phyloP scores from a whole-genome alignment of 2,113 vertebrate species.

The Oriolus oriolus region DNA sequence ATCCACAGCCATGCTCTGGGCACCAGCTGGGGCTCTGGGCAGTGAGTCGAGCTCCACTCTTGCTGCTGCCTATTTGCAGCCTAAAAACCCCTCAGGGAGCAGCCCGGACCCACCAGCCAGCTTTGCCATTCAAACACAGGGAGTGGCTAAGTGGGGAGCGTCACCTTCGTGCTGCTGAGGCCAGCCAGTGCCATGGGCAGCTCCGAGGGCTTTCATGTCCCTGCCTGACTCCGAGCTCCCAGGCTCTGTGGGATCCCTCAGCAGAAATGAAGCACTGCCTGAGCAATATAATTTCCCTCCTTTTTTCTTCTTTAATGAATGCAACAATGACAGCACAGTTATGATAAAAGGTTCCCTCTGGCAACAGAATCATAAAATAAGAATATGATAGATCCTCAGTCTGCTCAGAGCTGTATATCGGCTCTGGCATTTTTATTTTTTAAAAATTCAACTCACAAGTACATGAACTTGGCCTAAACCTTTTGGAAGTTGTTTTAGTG shows the following conservation, averaged over 20 bases:
- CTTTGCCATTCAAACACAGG: background rate
- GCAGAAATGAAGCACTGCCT: background rate
- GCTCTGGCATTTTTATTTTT: background rate
- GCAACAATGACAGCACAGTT: background rate
- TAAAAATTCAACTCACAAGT: background rate
- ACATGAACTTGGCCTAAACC: background rate
- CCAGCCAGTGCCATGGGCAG: background rate
- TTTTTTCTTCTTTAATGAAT: background rate
- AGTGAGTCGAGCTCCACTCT: rapidly evolving
- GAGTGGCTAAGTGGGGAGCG: background rate
- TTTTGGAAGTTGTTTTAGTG: background rate
- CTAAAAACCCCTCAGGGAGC: background rate
- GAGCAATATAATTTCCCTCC: background rate
- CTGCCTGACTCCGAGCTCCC: background rate
- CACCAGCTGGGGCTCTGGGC: rapidly evolving
- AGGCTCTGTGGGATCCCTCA: background rate
- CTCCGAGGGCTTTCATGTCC: background rate
- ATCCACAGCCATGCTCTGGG: rapidly evolving
- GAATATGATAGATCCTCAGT: background rate
- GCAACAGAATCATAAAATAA: background rate
- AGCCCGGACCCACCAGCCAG: background rate
- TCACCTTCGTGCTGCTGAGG: background rate
- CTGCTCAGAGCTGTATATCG: background rate
- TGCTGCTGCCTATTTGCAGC: background rate
- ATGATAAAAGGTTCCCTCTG: background rate